Conservation (phyloP, 2,888 invertebrate species). For the Abrostola tripartita region DNA sequence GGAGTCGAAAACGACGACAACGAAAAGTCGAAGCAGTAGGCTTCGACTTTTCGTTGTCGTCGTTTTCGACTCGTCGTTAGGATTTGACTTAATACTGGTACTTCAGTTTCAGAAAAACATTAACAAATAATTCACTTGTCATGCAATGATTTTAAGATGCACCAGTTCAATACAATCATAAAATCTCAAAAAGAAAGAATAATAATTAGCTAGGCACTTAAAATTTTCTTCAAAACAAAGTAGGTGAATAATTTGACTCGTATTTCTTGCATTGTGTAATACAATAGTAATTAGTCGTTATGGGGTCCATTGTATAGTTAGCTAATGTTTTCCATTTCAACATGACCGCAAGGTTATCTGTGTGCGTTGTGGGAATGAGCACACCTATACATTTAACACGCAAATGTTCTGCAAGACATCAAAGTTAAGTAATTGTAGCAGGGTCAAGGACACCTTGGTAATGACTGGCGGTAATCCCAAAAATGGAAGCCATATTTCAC, state of each 20-base stretch:
- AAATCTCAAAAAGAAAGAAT: too few species aligned
- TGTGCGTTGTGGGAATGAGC: slow-evolving; percentile 69
- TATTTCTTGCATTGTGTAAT: slow-evolving; percentile 57
- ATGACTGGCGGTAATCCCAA: slow-evolving; percentile 2
- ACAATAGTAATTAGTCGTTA: slow-evolving; percentile 56
- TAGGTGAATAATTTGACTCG: slow-evolving; percentile 26
- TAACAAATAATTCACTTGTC: too few species aligned
- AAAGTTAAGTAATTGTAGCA: slow-evolving; percentile 40
- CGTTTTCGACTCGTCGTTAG: too few species aligned
- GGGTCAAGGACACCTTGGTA: slow-evolving; percentile 45
- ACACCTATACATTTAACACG: slow-evolving; percentile 55
- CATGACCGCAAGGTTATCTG: slow-evolving; percentile 62
- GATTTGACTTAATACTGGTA: too few species aligned
- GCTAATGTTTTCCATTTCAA: slow-evolving; percentile 69
- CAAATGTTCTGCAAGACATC: slow-evolving; percentile 40
- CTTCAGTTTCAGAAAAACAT: too few species aligned
- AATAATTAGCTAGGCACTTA: not conserved
- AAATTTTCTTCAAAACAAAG: slow-evolving; percentile 23
- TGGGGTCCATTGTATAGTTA: slow-evolving; percentile 66
- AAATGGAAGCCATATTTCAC: slow-evolving; percentile 32
- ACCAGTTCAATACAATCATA: too few species aligned
- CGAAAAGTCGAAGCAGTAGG: too few species aligned
- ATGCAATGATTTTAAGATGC: too few species aligned
- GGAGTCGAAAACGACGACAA: too few species aligned
- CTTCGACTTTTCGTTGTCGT: too few species aligned